Base-by-base conservation (phyloP, 2,797 vertebrate species). In the Catamblyrhynchus diadema region DNA sequence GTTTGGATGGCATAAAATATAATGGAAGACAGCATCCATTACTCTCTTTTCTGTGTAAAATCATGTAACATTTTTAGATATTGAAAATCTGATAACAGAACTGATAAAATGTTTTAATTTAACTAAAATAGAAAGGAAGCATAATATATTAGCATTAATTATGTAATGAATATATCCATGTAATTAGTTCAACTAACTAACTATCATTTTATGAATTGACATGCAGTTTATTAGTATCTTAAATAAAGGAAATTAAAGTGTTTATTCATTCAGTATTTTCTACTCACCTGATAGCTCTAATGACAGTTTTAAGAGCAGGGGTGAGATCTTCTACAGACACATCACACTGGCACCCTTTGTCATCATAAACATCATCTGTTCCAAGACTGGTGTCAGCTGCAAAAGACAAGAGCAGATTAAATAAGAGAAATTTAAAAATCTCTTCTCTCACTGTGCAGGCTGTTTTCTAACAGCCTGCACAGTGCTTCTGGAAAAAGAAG, bases 271-370 rank as follows among this genome's bases (percentile, higher is more conserved):
- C 15, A 47, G 12, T 74, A 48, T 39, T 65, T 95, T 90, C 64
- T 70, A 96, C 98, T 98, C 91, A 99, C 99, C 99, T 99, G 98
- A 99, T 98, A 18, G 99, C 99, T 97, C 99, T 98, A 90, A 99
- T 99, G 96, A 99, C 99, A 44, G 98, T 98, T 98, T 99, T 99
- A 94, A 99, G 98, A 17, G 99, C 98, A 57, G 99, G 98, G 61
- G 99, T 98, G 94, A 99, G 98, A 97, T 99, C 99, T 97, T 99
- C 99, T 78, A 99, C 98, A 0, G 98, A 99, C 93, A 99, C 98
- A 64, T 99, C 99, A 70, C 99, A 99, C 94, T 99, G 99, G 95
- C 99, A 99, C 87, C 99, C 99, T 97, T 98, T 99, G 35, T 99
- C 99, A 92, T 99, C 99, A 22, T 98, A 99, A 28, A 98, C 98